Evolutionary conservation across 2,888 invertebrate genomes (phyloP), one percentile per base, ranked within the genome.

Genomic region (Sarcophaga caerulescens): DNA sequence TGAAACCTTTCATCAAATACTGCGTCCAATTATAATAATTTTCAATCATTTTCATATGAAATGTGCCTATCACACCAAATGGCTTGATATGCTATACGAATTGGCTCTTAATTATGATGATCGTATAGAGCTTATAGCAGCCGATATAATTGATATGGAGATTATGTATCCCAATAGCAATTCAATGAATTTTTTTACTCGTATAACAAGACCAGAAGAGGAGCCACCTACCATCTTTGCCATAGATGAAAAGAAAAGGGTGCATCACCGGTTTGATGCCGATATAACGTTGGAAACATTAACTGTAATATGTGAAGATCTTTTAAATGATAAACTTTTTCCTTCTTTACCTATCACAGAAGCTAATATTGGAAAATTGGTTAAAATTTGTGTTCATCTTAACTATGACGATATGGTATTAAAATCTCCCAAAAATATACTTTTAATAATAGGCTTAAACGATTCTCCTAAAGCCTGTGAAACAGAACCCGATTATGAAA

Each of bases 391-490:
- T 17, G 77, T 89, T 19, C 52, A 65, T 6, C 14, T 25, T 35
- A 87, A 19, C 23, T 89, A 88, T 70, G 87, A 87, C 63, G 85
- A 89, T 11, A 44, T 88, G 12, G 83, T 89, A 14, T 84, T 86
- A 21, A 68, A 79, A 1, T 66, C 79, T 52, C 78, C 82, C 14
- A 62, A 69, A 8, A 87, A 89, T 66, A 10, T 88, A 12, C 62
- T 85, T 0, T 35, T 89, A 62, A 78, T 81, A 14, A 45, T 62
- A 1, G 21, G 25, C 8, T 19, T 52, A 17, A 23, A 35, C 3
- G 47, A 63, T 62, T n/a, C 12, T 12, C 47, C 35, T 35, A 8
- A 47, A 12, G 0, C 11, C 14, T 47, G 12, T 47, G 14, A 47
- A 47, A 14, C 11, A 8, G 63, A 83, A 63, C 78, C 78, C 5